phyloP scores from a whole-genome alignment of 2,888 invertebrate genomes.

The Oxyteleia sp. region DNA sequence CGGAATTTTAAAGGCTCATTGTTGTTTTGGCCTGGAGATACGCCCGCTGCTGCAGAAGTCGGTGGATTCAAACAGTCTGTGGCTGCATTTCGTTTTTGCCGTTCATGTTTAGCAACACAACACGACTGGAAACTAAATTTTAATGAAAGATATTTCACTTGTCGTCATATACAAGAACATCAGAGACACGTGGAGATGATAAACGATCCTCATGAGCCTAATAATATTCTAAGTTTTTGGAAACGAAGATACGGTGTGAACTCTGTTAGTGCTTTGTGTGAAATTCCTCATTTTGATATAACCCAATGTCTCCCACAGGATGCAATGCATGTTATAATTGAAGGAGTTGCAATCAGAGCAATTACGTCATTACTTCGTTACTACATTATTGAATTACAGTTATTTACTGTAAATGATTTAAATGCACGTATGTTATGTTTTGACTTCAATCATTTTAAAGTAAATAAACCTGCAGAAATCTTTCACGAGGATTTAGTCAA shows the following conservation, averaged over 20 bases:
- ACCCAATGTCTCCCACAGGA: constrained; percentile 15
- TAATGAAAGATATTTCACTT: too few relatives aligned
- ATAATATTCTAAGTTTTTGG: too few relatives aligned
- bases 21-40: constrained; percentile 70
- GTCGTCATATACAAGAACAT: too few relatives aligned
- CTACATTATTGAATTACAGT: constrained; percentile 35
- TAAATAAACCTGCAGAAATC: constrained; percentile 67
- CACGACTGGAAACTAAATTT: constrained; percentile 16
- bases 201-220: too few relatives aligned
- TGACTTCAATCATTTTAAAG: constrained; percentile 70
- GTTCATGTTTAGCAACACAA: constrained; percentile 53
- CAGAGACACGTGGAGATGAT: too few relatives aligned
- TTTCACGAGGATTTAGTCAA: constrained; percentile 7
- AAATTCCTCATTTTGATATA: constrained; percentile 8
- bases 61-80: constrained; percentile 75
- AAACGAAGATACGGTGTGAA: constrained; percentile 18
- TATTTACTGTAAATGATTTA: constrained; percentile 59
- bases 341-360: not conserved
- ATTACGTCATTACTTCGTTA: not conserved
- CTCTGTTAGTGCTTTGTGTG: not conserved
- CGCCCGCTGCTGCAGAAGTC: constrained; percentile 66
- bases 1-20: constrained; percentile 66
- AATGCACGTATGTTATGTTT: constrained; percentile 67
- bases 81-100: constrained; percentile 69
- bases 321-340: constrained; percentile 18